Percentiles rank a stretch among this genome's conserved stretches.
phyloP scores from a whole-genome alignment of 2,113 vertebrate genomes.

The Coregonus clupeaformis region DNA sequence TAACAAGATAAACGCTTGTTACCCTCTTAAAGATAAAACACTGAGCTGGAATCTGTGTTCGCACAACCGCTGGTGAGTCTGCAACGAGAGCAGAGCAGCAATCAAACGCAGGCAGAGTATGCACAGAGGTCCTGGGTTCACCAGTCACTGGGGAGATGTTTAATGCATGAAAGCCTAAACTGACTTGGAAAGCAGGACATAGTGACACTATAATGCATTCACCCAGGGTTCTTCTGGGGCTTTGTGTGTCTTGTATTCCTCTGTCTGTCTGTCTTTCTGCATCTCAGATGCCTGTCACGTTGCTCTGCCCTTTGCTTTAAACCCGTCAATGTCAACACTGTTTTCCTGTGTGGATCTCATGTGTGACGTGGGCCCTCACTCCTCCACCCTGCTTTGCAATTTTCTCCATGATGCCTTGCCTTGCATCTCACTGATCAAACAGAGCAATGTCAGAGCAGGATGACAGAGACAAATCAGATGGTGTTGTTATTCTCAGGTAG shows the following conservation, averaged over 20 bases:
- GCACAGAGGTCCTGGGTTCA: slow-evolving; percentile 44
- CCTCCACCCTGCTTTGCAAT: slow-evolving; percentile 42
- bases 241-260: slow-evolving; percentile 13
- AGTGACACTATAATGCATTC: slow-evolving; percentile 48
- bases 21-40: slow-evolving; percentile 72
- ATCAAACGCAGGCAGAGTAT: slow-evolving; percentile 43
- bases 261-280: slow-evolving; percentile 35
- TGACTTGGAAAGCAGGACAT: slow-evolving; percentile 45
- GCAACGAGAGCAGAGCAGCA: slow-evolving; percentile 36
- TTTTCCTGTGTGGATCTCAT: slow-evolving; percentile 68
- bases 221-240: slow-evolving; percentile 26
- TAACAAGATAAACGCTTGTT: slow-evolving; percentile 74
- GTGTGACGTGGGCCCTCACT: slow-evolving; percentile 55
- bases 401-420: slow-evolving; percentile 26
- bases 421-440: slow-evolving; percentile 52
- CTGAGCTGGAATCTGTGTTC: slow-evolving; percentile 49
- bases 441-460: slow-evolving; percentile 46
- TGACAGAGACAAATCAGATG: slow-evolving; percentile 58
- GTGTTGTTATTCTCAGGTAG: slow-evolving; percentile 38
- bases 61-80: slow-evolving; percentile 40
- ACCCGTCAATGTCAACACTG: slow-evolving; percentile 71
- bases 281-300: slow-evolving; percentile 71
- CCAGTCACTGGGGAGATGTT: slow-evolving; percentile 40
- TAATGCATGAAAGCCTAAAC: slow-evolving; percentile 58
- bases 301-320: slow-evolving; percentile 75